Percentiles rank a stretch among this genome's conserved stretches.
Evolutionary conservation across 2,113 vertebrate species (phyloP).

Genomic region (Salminus brasiliensis): DNA sequence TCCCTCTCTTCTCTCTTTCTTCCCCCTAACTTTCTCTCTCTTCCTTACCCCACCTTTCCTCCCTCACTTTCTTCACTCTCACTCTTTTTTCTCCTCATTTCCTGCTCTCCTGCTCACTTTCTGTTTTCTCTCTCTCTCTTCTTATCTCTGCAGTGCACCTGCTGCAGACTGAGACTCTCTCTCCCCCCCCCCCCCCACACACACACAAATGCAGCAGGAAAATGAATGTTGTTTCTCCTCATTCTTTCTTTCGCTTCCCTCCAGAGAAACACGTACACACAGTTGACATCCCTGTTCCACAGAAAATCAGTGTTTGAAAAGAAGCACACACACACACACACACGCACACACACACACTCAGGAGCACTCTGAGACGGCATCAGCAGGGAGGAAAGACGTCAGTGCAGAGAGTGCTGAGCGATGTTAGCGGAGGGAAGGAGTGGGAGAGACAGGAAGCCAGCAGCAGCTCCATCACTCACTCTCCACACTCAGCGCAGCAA

Average conservation of each 20-base stretch:
- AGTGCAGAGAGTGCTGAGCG: neutral
- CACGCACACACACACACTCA: neutral
- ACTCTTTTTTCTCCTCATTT: neutral
- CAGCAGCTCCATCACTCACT: slow-evolving; percentile 3
- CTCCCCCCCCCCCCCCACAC: no score
- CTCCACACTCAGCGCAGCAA: slow-evolving; percentile 2
- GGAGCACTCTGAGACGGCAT: slow-evolving; percentile 10
- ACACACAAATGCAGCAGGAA: neutral
- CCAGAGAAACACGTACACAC: neutral
- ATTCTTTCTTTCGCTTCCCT: neutral
- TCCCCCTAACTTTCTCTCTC: neutral
- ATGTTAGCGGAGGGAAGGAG: slow-evolving; percentile 28
- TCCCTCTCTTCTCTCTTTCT: neutral
- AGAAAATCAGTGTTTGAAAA: slow-evolving; percentile 9
- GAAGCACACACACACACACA: slow-evolving; percentile 2
- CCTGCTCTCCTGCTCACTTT: neutral
- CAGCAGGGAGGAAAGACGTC: slow-evolving; percentile 31
- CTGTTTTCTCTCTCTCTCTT: neutral
- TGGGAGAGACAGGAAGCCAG: slow-evolving; percentile 27
- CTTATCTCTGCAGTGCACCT: neutral
- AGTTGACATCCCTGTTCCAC: slow-evolving; percentile 4
- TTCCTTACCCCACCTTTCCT: neutral
- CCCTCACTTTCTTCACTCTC: neutral
- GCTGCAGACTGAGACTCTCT: neutral
- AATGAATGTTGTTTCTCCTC: neutral